These are phyloP conservation scores for Pluvianellus socialis DNA, from an alignment of 2,113 vertebrate species.

Conservation along the genomic window DNA sequence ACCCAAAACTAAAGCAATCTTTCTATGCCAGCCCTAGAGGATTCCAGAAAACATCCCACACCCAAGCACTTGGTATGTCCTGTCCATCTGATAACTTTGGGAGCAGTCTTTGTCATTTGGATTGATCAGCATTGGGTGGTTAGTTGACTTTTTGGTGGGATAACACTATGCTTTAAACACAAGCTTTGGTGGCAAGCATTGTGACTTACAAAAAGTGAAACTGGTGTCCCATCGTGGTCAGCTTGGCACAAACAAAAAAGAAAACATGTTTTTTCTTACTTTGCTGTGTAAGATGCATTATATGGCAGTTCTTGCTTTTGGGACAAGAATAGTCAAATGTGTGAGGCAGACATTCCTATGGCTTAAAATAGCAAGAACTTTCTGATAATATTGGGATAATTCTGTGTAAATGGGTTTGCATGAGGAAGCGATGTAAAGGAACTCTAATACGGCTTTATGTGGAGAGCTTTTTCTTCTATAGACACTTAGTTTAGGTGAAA, in stretches of 20 bases:
- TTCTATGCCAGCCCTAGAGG: background rate
- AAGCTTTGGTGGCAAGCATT: background rate
- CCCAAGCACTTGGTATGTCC: background rate
- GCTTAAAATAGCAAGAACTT: background rate
- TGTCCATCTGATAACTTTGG: background rate
- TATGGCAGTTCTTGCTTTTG: background rate
- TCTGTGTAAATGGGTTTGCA: background rate
- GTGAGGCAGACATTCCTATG: background rate
- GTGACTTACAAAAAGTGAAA: background rate
- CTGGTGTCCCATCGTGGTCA: background rate
- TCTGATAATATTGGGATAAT: background rate
- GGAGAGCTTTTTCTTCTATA: background rate
- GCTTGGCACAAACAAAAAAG: background rate
- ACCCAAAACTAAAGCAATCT: background rate
- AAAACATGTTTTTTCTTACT: background rate
- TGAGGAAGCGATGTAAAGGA: background rate
- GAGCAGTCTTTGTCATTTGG: background rate
- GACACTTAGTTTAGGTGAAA: background rate
- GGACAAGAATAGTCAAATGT: background rate
- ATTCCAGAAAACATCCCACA: background rate
- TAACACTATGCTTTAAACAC: background rate
- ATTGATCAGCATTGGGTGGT: background rate
- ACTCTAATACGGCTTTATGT: background rate
- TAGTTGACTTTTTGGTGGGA: background rate
- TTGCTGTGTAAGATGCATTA: background rate